Percentiles rank a stretch among this genome's conserved stretches.
phyloP scores from a whole-genome alignment of 1,140 invertebrate species.

The Bactericera cockerelli region DNA sequence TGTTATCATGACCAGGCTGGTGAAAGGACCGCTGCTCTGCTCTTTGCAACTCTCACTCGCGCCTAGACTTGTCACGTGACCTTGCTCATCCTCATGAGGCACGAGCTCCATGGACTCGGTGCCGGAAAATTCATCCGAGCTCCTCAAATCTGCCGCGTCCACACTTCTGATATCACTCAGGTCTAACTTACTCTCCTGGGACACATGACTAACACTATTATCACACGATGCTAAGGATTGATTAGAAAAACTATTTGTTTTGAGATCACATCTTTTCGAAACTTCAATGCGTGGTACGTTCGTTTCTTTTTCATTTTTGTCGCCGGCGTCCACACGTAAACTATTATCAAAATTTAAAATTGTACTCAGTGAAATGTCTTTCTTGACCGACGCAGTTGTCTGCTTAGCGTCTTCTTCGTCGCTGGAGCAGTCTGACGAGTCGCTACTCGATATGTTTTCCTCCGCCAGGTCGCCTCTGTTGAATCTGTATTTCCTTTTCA shows the following conservation, averaged over 20 bases:
- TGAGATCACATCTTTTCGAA: not conserved
- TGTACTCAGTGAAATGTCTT: not conserved
- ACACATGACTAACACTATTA: not conserved
- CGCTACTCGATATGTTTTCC: not conserved
- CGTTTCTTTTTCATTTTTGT: not conserved
- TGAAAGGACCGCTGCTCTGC: constrained; percentile 43
- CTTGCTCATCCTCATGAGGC: constrained; percentile 19
- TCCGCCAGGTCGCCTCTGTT: not conserved
- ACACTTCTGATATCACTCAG: constrained; percentile 11
- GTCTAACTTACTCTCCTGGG: not conserved
- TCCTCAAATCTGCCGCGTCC: constrained; percentile 16
- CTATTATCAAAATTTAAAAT: not conserved
- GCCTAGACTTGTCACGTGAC: constrained; percentile 24
- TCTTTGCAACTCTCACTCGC: constrained; percentile 22
- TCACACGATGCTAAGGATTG: not conserved
- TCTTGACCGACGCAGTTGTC: not conserved
- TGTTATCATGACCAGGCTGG: constrained; percentile 74
- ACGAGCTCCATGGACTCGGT: constrained; percentile 26
- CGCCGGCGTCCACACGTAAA: not conserved
- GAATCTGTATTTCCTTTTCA: constrained; percentile 6
- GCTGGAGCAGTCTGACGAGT: not conserved
- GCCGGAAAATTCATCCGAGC: constrained; percentile 23
- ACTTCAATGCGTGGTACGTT: too few relatives aligned
- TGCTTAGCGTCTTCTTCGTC: not conserved
- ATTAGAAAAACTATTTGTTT: not conserved